Evolutionary conservation across 2,797 vertebrate genomes (phyloP).

Genomic region (Sebastes flavidus): DNA sequence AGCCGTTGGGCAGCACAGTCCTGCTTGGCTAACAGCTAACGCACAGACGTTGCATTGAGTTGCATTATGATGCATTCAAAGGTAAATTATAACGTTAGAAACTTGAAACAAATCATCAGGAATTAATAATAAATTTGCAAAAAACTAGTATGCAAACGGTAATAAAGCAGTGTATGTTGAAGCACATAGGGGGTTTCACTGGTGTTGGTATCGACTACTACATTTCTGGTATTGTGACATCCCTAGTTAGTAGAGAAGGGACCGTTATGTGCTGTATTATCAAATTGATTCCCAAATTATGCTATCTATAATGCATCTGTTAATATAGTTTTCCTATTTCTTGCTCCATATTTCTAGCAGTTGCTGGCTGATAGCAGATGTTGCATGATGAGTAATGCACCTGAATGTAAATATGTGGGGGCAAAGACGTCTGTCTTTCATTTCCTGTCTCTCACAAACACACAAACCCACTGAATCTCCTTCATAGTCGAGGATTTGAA

Average conservation of each 20-base stretch:
- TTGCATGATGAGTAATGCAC: not conserved
- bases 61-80: no score
- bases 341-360: not conserved
- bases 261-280: not conserved
- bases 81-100: no score
- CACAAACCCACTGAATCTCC: not conserved
- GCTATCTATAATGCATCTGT: not conserved
- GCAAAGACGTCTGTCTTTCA: not conserved
- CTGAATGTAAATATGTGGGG: constrained; percentile 9
- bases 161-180: no score
- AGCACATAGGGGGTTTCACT: no score
- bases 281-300: not conserved
- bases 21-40: no score
- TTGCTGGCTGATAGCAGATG: not conserved
- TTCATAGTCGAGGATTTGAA: constrained; percentile 26
- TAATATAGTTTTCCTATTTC: not conserved
- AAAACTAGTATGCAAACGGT: no score
- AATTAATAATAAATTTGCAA: no score
- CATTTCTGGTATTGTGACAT: no score
- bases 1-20: no score
- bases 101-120: no score
- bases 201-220: no score
- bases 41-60: no score
- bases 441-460: not conserved
- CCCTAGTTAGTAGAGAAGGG: not conserved